These are phyloP conservation scores for Cheirogaleus medius DNA, from an alignment of 2,113 vertebrate genomes.

Conservation along the genomic window DNA sequence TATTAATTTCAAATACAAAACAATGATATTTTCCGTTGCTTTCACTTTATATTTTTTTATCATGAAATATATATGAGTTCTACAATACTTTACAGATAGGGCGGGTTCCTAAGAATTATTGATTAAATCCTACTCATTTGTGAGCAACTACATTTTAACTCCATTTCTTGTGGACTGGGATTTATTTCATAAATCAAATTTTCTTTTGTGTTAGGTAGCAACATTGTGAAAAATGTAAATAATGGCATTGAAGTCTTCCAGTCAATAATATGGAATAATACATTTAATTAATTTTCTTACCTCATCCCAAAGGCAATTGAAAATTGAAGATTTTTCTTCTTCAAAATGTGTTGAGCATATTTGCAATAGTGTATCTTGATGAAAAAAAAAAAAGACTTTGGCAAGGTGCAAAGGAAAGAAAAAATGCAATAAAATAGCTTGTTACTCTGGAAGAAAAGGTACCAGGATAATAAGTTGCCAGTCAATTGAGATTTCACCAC, in stretches of 20 bases:
- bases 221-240: slow-evolving; percentile 58
- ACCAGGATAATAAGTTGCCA: neutral
- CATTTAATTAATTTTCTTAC: slow-evolving; percentile 55
- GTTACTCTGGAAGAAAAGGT: slow-evolving; percentile 8
- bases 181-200: slow-evolving; percentile 48
- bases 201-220: neutral
- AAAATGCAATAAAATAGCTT: neutral
- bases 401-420: neutral
- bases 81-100: neutral
- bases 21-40: neutral
- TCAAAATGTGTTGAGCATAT: neutral
- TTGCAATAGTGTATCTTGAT: neutral
- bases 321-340: neutral
- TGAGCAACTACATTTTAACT: neutral
- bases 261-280: neutral
- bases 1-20: slow-evolving; percentile 54
- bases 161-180: neutral
- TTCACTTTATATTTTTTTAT: slow-evolving; percentile 32
- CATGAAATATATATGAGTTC: slow-evolving; percentile 30
- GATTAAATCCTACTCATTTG: neutral
- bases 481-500: neutral
- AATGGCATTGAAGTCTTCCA: neutral
- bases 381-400: neutral
- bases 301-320: slow-evolving; percentile 39
- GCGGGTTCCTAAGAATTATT: neutral